A percentile compares a stretch with the other conserved stretches of the same genome.
Evolutionary conservation across 2,113 vertebrate genomes (phyloP).

Genomic region (Motacilla alba): DNA sequence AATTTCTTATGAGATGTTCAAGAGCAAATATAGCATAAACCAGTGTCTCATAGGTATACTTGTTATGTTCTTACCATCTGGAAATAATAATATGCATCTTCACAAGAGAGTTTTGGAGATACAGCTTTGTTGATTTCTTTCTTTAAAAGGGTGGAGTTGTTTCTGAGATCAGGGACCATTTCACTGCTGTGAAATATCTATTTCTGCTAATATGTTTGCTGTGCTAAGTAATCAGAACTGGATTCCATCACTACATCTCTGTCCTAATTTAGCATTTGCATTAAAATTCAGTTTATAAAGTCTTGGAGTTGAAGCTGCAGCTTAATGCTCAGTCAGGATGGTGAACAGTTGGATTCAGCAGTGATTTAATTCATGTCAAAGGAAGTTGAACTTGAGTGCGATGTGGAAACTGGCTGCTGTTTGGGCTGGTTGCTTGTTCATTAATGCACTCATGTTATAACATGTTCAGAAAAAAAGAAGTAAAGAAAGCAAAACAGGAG

Average conservation of each 20-base stretch:
- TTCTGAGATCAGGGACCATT: conserved; percentile 8
- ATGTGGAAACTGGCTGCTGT: conserved; percentile 41
- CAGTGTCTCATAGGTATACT: conserved; percentile 41
- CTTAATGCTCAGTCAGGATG: conserved; percentile 18
- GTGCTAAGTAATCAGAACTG: conserved; percentile 51
- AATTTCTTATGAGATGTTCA: conserved; percentile 10
- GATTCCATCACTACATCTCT: conserved; percentile 40
- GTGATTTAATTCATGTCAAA: conserved; percentile 60
- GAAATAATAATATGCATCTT: conserved; percentile 46
- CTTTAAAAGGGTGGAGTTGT: not conserved
- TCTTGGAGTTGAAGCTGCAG: not conserved
- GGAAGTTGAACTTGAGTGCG: conserved; percentile 19
- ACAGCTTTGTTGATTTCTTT: not conserved
- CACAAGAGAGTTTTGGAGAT: conserved; percentile 14
- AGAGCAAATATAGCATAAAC: not conserved
- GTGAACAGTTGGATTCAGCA: conserved; percentile 47
- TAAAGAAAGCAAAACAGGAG: conserved; percentile 62
- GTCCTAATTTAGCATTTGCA: not conserved
- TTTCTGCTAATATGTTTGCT: conserved; percentile 53
- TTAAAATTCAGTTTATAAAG: conserved; percentile 31
- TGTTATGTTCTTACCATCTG: conserved; percentile 42
- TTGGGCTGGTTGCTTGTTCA: conserved; percentile 20
- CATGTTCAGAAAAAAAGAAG: conserved; percentile 16
- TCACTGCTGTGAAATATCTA: conserved; percentile 45
- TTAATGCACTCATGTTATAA: conserved; percentile 7